A percentile compares a stretch with the other conserved stretches of the same genome.
These are phyloP conservation scores for Chalcosyrphus nemorum DNA, from an alignment of 2,888 invertebrate species.

Conservation along the genomic window DNA sequence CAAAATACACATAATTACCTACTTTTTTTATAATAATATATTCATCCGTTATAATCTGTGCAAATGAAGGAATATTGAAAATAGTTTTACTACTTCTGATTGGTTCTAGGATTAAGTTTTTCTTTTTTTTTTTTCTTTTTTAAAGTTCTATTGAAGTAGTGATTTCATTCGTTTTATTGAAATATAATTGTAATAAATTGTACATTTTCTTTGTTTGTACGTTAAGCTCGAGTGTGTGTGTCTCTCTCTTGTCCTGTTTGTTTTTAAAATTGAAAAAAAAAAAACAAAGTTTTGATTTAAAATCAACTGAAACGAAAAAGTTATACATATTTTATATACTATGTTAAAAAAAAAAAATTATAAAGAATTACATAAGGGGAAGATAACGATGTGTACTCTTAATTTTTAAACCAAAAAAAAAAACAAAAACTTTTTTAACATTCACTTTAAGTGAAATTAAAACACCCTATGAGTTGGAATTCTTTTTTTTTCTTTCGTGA, in stretches of 20 bases:
- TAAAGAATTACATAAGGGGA: conserved; percentile 39
- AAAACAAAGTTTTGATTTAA: conserved; percentile 23
- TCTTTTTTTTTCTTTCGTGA: neutral
- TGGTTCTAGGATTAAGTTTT: conserved; percentile 35
- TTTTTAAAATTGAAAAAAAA: conserved; percentile 17
- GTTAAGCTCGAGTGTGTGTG: conserved; percentile 45
- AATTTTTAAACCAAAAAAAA: neutral
- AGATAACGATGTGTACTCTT: neutral
- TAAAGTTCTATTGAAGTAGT: conserved; percentile 45
- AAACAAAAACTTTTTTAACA: neutral
- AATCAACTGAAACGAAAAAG: conserved; percentile 52
- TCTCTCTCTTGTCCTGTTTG: conserved; percentile 24
- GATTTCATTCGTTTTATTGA: conserved; percentile 56
- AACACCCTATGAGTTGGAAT: neutral
- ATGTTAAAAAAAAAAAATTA: too few species aligned
- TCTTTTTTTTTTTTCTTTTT: conserved; percentile 16
- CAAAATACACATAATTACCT: neutral
- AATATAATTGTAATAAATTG: conserved; percentile 48
- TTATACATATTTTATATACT: conserved; percentile 54
- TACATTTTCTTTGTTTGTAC: conserved; percentile 40
- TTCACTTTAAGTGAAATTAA: neutral
- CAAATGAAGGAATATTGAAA: conserved; percentile 7
- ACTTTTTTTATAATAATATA: conserved; percentile 20
- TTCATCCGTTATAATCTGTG: conserved; percentile 23
- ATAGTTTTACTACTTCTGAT: conserved; percentile 22